phyloP scores from a whole-genome alignment of 35 echinoderm and acorn worm genomes.

The Apostichopus japonicus region DNA sequence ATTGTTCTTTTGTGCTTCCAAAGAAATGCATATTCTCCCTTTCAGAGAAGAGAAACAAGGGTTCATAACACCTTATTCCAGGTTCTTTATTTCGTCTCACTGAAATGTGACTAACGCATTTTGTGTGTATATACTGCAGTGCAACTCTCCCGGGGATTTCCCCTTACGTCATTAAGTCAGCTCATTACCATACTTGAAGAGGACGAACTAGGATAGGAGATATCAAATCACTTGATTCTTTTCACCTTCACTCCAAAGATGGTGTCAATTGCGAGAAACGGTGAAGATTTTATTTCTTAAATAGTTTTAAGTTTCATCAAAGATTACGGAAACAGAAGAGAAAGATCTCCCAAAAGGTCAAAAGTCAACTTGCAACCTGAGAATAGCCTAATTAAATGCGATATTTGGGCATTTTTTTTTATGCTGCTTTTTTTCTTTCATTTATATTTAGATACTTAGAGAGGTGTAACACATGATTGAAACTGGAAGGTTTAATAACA shows the following conservation, averaged over 20 bases:
- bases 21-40: no score
- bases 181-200: constrained; percentile 30
- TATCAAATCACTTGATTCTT: constrained; percentile 7
- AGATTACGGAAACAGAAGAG: background rate
- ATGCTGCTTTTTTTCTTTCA: no score
- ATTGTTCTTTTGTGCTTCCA: no score
- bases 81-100: no score
- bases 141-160: background rate
- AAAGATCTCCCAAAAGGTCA: background rate
- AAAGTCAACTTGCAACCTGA: background rate
- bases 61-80: no score
- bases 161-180: constrained; percentile 21
- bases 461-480: no score
- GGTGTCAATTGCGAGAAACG: background rate
- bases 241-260: background rate
- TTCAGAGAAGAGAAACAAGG: no score
- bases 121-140: background rate
- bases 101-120: background rate
- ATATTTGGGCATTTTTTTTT: no score
- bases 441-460: no score
- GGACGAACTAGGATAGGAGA: background rate
- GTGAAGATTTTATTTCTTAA: background rate
- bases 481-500: no score
- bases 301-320: background rate
- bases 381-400: no score